Evolutionary conservation across 2,797 vertebrate genomes (phyloP).

Genomic region (Vultur gryphus): DNA sequence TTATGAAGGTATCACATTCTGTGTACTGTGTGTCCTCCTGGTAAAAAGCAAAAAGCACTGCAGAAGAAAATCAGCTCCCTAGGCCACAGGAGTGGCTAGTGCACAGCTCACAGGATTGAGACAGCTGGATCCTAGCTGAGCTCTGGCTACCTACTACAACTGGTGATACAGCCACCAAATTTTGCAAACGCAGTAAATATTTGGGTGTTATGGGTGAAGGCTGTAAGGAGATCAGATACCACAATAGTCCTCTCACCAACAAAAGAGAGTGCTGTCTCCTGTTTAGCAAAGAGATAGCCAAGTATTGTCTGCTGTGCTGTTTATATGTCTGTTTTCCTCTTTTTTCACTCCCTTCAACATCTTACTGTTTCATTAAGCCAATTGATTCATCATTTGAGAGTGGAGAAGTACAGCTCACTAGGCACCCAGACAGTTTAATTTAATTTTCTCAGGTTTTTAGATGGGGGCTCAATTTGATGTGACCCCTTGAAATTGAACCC

Average conservation of each 20-base stretch:
- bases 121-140: not conserved
- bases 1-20: not conserved
- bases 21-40: not conserved
- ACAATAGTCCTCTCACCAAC: not conserved
- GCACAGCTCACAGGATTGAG: not conserved
- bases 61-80: not conserved
- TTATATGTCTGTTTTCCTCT: not conserved
- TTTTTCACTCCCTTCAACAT: not conserved
- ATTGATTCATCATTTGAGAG: slow-evolving; percentile 44
- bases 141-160: not conserved
- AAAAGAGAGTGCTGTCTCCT: not conserved
- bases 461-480: slow-evolving; percentile 37
- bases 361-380: slow-evolving; percentile 34
- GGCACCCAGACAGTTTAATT: slow-evolving; percentile 50
- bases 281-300: not conserved
- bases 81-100: not conserved
- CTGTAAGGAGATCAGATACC: not conserved
- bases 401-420: slow-evolving; percentile 11
- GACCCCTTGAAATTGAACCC: slow-evolving; percentile 49
- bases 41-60: not conserved
- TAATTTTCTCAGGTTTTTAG: slow-evolving; percentile 57
- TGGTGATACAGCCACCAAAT: not conserved
- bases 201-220: not conserved
- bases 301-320: not conserved
- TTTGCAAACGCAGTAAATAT: not conserved